phyloP scores from a whole-genome alignment of 1,140 invertebrate genomes.

The Drosophila takahashii region DNA sequence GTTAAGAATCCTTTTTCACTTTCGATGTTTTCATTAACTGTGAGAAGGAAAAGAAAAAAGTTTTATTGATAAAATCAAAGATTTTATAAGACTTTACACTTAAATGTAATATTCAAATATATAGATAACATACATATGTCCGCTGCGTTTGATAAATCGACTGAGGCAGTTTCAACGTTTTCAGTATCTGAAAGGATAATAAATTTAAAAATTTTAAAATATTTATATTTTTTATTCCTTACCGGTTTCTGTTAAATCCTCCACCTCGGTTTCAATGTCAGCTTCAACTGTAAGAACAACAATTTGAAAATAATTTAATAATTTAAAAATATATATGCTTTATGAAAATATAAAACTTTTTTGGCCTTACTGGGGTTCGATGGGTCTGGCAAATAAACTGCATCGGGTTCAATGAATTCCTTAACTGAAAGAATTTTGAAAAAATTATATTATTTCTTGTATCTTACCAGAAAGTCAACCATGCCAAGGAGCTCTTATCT shows the following conservation, averaged over 20 bases:
- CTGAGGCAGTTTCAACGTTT: slow-evolving; percentile 9
- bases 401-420: not conserved
- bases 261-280: slow-evolving; percentile 1
- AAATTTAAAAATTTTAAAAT: too few species aligned
- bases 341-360: too few species aligned
- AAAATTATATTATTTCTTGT: too few species aligned
- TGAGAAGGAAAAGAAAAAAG: not conserved
- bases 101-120: too few species aligned
- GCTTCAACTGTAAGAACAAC: not conserved
- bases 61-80: not conserved
- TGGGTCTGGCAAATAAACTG: not conserved
- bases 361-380: not conserved
- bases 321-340: not conserved
- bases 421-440: not conserved
- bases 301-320: not conserved
- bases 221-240: not conserved
- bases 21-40: slow-evolving; percentile 11
- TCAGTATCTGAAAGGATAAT: slow-evolving; percentile 4
- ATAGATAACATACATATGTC: not conserved
- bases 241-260: slow-evolving; percentile 4
- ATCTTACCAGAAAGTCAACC: too few species aligned
- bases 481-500: too few species aligned
- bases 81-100: not conserved
- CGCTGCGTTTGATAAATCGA: not conserved
- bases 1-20: slow-evolving; percentile 9